A percentile compares a stretch with the other conserved stretches of the same genome.
These are phyloP conservation scores for Volucella inanis DNA, from an alignment of 2,888 invertebrate genomes.

Conservation along the genomic window DNA sequence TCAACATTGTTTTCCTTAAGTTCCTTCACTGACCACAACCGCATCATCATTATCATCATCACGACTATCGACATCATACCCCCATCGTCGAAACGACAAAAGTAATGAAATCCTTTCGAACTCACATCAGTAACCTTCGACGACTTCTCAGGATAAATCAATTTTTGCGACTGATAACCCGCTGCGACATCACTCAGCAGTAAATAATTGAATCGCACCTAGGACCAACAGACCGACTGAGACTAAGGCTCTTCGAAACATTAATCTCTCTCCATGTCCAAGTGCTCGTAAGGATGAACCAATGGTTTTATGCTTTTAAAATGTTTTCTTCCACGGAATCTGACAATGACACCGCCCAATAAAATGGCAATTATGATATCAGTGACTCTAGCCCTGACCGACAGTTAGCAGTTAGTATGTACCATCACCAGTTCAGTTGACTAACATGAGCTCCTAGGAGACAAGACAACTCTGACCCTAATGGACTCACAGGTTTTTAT, in stretches of 20 bases:
- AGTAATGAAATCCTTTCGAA: slow-evolving; percentile 64
- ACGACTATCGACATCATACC: slow-evolving; percentile 16
- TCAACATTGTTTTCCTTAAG: slow-evolving; percentile 38
- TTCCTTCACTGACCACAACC: slow-evolving; percentile 33
- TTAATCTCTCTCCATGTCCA: slow-evolving; percentile 52
- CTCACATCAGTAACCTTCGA: slow-evolving; percentile 65
- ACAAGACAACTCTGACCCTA: slow-evolving; percentile 72
- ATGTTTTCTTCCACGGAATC: slow-evolving; percentile 37
- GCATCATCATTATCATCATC: slow-evolving; percentile 19
- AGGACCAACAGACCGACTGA: slow-evolving; percentile 22
- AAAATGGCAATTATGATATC: slow-evolving; percentile 75
- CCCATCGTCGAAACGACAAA: slow-evolving; percentile 14
- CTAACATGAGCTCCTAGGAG: slow-evolving; percentile 27
- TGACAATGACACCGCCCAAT: slow-evolving; percentile 70
- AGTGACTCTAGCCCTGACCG: slow-evolving; percentile 33
- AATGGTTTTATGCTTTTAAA: slow-evolving; percentile 50
- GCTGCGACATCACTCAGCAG: slow-evolving; percentile 70
- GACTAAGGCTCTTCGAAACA: slow-evolving; percentile 20
- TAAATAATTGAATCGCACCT: slow-evolving; percentile 75
- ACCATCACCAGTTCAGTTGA: slow-evolving; percentile 1
- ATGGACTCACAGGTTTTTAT: slow-evolving; percentile 67
- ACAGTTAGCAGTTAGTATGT: not conserved
- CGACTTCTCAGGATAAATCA: slow-evolving; percentile 71
- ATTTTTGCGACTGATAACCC: slow-evolving; percentile 72
- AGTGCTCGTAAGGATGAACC: slow-evolving; percentile 25